phyloP scores from a whole-genome alignment of 2,797 vertebrate species.

The Halcyon chelicuti region DNA sequence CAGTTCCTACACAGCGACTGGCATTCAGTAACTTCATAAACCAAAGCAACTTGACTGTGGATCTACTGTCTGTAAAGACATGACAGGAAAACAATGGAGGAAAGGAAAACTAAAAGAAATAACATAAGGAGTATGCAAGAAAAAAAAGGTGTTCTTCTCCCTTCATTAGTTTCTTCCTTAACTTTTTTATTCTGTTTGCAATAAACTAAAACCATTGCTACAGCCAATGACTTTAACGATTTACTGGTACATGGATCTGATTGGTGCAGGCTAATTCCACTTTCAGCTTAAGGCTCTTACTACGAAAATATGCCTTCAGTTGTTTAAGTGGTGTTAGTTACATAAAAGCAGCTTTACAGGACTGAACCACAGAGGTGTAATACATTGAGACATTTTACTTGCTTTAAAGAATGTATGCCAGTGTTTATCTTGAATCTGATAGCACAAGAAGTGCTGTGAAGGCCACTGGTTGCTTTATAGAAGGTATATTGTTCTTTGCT shows the following conservation, averaged over 20 bases:
- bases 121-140: neutral
- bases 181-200: neutral
- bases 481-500: neutral
- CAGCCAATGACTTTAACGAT: neutral
- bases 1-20: neutral
- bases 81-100: neutral
- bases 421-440: neutral
- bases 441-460: neutral
- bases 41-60: neutral
- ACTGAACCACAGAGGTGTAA: neutral
- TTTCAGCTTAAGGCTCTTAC: neutral
- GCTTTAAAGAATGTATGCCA: neutral
- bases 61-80: neutral
- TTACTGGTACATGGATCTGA: neutral
- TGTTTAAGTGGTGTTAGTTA: neutral
- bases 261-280: neutral
- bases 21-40: neutral
- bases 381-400: neutral
- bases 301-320: neutral
- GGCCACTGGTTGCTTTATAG: neutral
- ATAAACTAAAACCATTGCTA: neutral
- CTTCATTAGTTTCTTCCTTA: neutral
- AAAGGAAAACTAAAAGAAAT: neutral
- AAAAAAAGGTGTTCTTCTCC: rapidly evolving
- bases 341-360: neutral